phyloP scores from a whole-genome alignment of 2,888 invertebrate genomes.

The Hyposoter didymator region DNA sequence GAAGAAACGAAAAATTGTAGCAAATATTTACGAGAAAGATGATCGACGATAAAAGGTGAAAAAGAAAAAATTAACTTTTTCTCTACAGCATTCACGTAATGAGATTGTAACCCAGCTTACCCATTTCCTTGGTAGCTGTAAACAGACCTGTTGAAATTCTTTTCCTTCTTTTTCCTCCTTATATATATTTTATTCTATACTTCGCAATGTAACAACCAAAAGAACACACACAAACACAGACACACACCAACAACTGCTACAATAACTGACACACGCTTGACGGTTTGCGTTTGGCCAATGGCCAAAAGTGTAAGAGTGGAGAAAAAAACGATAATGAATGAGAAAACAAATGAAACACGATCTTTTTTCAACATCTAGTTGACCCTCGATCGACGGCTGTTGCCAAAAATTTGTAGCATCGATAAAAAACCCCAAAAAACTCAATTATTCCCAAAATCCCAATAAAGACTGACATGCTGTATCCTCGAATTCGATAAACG shows the following conservation, averaged over 20 bases:
- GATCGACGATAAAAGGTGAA: conserved; percentile 9
- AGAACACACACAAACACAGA: conserved; percentile 10
- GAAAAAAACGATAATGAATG: neutral
- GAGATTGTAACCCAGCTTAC: conserved; percentile 81
- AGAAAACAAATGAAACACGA: neutral
- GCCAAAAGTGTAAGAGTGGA: conserved; percentile 5
- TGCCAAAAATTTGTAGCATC: neutral
- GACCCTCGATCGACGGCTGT: neutral
- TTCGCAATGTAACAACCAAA: neutral
- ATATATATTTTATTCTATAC: conserved; percentile 24
- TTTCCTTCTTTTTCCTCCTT: neutral
- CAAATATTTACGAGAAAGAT: conserved; percentile 66
- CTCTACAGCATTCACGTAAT: conserved; percentile 76
- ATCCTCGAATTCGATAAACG: neutral
- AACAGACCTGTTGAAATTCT: conserved; percentile 80
- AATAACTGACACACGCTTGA: conserved; percentile 66
- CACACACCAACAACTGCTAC: conserved; percentile 23
- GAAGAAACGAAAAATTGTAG: conserved; percentile 17
- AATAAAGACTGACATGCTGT: neutral
- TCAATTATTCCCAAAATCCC: neutral
- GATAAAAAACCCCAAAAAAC: neutral
- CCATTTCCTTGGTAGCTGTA: conserved; percentile 84
- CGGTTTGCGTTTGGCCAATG: conserved; percentile 25
- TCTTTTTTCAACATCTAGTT: neutral
- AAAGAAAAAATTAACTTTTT: conserved; percentile 71